Percentiles rank a stretch among this genome's conserved stretches.
These are phyloP conservation scores for Dermolepida albohirtum DNA, from an alignment of 2,888 invertebrate species.

Conservation along the genomic window DNA sequence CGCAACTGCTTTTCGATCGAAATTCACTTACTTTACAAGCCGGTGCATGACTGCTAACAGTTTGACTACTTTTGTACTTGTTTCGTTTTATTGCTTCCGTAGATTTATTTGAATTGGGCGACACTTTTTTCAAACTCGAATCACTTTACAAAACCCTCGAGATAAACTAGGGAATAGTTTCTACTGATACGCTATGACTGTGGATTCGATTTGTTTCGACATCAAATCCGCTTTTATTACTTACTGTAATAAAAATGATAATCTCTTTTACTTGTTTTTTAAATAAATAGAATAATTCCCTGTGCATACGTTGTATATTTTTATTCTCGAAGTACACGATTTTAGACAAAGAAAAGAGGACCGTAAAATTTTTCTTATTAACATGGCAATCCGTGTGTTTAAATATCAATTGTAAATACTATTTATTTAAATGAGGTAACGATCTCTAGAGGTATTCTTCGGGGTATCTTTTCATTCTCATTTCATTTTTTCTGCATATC, in stretches of 20 bases:
- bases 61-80: constrained; percentile 55
- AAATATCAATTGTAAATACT: no score
- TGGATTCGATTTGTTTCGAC: constrained; percentile 51
- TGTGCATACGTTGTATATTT: no score
- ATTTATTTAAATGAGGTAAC: no score
- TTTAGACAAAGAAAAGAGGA: no score
- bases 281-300: constrained; percentile 4
- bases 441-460: no score
- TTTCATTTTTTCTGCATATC: no score
- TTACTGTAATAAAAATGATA: constrained; percentile 11
- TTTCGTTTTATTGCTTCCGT: constrained; percentile 57
- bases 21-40: constrained; percentile 52
- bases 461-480: no score
- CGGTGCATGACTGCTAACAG: constrained; percentile 53
- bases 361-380: no score
- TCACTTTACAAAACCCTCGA: constrained; percentile 54
- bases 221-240: constrained; percentile 50
- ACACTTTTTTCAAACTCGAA: constrained; percentile 53
- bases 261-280: background rate
- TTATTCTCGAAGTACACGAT: no score
- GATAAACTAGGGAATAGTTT: constrained; percentile 53
- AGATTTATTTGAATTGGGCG: constrained; percentile 57
- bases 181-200: constrained; percentile 49
- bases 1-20: constrained; percentile 52
- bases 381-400: no score